Evolutionary conservation across 2,888 invertebrate genomes (phyloP), one percentile per base, ranked within the genome.

Genomic region (Yponomeuta evonymella): DNA sequence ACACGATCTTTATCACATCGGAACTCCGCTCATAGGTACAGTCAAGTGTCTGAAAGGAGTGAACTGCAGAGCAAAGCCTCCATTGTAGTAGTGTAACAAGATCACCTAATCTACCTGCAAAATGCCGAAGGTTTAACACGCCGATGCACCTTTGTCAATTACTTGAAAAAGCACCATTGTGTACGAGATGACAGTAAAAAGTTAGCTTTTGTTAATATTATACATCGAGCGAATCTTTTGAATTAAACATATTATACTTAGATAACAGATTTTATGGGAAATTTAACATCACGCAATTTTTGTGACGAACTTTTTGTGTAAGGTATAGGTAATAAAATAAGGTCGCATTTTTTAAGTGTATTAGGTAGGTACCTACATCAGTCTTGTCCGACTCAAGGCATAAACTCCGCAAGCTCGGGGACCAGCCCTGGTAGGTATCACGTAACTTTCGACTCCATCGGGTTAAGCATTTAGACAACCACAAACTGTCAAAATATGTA

Each of bases 1-100:
- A 90, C 88, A 83, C 84, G 75, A 75, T 82, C 86, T 82, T 58
- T 90, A 89, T 89, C 88, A 88, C 89, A 90, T 90, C 91, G 90
- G 91, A 91, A 91, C 83, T 90, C 82, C 88, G 85, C 85, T 83
- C 80, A 58, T 79, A 23, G 23, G 23, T 23, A 76, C 76, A 12
- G 80, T 78, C 75, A 71, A 70, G 62, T 72, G 65, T 64, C 65
- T 69, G 80, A 83, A 88, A 90, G 87, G 89, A 91, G 90, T 90
- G 83, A 89, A 85, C 33, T 63, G 70, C 10, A 67, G 4, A 30
- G 48, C 77, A 78, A 78, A 73, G 75, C 51, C 36, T 79, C 51
- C 77, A 83, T 87, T 88, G 85, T 88, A 77, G 75, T 75, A 75
- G 76, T 88, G 91, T 88, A 92, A 92, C 82, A 82, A 86, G 91